Evolutionary conservation across 2,797 vertebrate genomes (phyloP), one percentile per base, ranked within the genome.

Genomic region (Pyrrhura leucotis): DNA sequence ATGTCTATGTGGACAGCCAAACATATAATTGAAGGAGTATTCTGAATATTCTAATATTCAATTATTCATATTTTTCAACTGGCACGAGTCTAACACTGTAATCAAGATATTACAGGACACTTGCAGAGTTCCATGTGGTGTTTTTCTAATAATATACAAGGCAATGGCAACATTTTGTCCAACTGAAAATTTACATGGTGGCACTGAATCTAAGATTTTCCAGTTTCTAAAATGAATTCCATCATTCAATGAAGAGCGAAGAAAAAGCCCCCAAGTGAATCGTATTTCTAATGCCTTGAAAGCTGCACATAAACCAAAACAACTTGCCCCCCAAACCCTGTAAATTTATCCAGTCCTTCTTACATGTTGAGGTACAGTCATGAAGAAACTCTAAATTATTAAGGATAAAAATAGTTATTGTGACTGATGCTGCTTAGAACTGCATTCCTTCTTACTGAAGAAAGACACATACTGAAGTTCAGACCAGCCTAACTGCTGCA

Each of bases 1-100:
- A 1, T 71, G 90, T 74, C 75, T 83, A 29, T 85, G 65, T 53
- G 81, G 78, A 94, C 59, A 76, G 92, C 17, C 66, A 93, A 96
- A 79, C 42, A 75, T 92, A 84, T 91, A 94, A 93, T 88, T 95
- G 94, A 89, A 93, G 42, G 59, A 93, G 94, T 90, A 93, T 89
- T 91, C 84, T 96, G 65, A 93, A 94, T 90, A 93, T 89, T 92
- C 82, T 96, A 92, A 96, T 97, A 96, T 65, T 91, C 85, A 96
- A 91, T 97, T 97, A 97, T 92, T 79, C 58, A 58, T 89, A 59
- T 88, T 97, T 95, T 97, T 97, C 77, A 79, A 56, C 51, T 89
- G 88, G 53, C 76, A 90, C 0, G 26, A 88, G 26, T 40, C 76
- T 75, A 85, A 82, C 78, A 17, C 59, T 84, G 86, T 94, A 97